Percentiles rank a stretch among this genome's conserved stretches.
phyloP scores from a whole-genome alignment of 2,888 invertebrate genomes.

The Cyaniris semiargus region DNA sequence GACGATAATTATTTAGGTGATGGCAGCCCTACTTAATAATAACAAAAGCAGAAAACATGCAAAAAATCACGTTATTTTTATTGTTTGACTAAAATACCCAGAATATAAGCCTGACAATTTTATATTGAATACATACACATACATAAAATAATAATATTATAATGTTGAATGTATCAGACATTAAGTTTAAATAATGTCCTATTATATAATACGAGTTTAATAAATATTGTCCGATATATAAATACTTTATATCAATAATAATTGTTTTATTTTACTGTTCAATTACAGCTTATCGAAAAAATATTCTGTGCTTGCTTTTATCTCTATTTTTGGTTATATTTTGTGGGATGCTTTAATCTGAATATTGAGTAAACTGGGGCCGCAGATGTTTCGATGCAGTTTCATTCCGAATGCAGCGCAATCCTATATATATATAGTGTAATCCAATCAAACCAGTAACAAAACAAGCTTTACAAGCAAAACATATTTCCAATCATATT shows the following conservation, averaged over 20 bases:
- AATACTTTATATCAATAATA: too few relatives aligned
- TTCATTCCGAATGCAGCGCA: background rate
- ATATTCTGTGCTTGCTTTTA: too few relatives aligned
- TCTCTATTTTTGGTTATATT: background rate
- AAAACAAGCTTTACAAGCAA: background rate
- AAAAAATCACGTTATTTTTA: background rate
- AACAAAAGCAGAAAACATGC: background rate
- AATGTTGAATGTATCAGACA: too few relatives aligned
- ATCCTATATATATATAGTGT: background rate
- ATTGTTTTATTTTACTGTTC: too few relatives aligned
- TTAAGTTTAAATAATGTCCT: too few relatives aligned
- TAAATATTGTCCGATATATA: too few relatives aligned
- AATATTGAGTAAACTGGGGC: background rate
- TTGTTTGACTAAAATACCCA: background rate
- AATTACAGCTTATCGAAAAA: too few relatives aligned
- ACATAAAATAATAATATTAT: too few relatives aligned
- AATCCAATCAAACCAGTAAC: conserved; percentile 8
- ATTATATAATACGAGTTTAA: too few relatives aligned
- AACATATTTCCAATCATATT: conserved; percentile 1
- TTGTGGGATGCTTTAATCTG: background rate
- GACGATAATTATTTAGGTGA: too few relatives aligned
- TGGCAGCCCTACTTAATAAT: too few relatives aligned
- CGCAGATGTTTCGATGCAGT: background rate
- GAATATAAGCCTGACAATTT: background rate
- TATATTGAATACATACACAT: background rate